These are phyloP conservation scores for Hybos culiciformis DNA, from an alignment of 2,888 invertebrate genomes.

Conservation along the genomic window DNA sequence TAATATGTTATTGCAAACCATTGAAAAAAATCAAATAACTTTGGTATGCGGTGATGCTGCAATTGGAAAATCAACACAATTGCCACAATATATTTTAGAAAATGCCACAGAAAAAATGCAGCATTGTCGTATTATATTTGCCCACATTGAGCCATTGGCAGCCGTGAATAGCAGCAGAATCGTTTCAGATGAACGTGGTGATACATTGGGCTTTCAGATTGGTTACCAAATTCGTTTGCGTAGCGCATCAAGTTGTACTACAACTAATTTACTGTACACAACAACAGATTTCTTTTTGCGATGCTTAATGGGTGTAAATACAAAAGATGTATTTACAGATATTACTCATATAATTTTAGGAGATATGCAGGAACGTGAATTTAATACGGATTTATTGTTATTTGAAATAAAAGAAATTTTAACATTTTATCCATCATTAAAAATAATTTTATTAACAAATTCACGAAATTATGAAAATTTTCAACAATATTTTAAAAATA, in stretches of 20 bases:
- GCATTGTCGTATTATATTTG: conserved; percentile 74
- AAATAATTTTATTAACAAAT: conserved; percentile 43
- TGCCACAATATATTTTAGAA: conserved; percentile 83
- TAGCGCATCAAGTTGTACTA: conserved; percentile 26
- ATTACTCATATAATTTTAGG: conserved; percentile 74
- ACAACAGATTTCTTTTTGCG: conserved; percentile 40
- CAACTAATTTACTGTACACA: conserved; percentile 15
- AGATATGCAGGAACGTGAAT: conserved; percentile 86
- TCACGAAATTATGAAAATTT: background rate
- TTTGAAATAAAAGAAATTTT: conserved; percentile 66
- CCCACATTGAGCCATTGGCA: conserved; percentile 78
- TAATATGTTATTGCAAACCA: conserved; percentile 56
- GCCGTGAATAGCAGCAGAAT: conserved; percentile 80
- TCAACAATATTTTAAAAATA: conserved; percentile 1
- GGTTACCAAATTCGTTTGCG: conserved; percentile 84
- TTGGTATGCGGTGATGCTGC: conserved; percentile 82
- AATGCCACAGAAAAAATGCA: conserved; percentile 45
- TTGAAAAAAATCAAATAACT: conserved; percentile 61
- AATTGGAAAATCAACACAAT: conserved; percentile 82
- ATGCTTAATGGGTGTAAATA: conserved; percentile 70
- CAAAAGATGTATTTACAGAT: conserved; percentile 19
- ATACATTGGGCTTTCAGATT: conserved; percentile 52
- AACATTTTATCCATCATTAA: conserved; percentile 51
- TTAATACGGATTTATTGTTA: conserved; percentile 77
- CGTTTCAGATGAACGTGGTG: conserved; percentile 53